Evolutionary conservation across 2,113 vertebrate species (phyloP), one percentile per base, ranked within the genome.

Genomic region (Cyprinus carpio): DNA sequence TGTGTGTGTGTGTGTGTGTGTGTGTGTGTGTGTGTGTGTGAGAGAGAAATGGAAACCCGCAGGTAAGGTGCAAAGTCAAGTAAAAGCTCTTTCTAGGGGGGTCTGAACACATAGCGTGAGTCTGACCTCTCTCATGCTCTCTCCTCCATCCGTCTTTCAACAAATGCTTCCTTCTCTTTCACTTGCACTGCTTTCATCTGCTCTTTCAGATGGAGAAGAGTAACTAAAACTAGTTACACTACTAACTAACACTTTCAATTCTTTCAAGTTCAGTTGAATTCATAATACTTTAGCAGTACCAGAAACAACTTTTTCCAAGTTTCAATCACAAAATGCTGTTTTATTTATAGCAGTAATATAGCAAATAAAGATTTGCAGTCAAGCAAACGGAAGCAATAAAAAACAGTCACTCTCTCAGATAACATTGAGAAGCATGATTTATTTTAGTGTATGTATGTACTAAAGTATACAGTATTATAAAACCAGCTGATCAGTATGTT

Each of bases 21-120:
- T 49, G 34, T 13, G 11, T 40, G 56, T 62, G 34, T 12, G 67
- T 11, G 54, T 78, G 56, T 77, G 23, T 34, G n/a, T 6, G 31
- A 0, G 20, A 54, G 27, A 8, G 72, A 49, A 40, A 84, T 0
- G 29, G 60, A 77, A 37, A 77, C 80, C 79, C 27, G 18, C 80
- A 67, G 80, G 64, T 81, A 51, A 69, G 46, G 43, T 89, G 85
- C 87, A 79, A 88, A 80, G 84, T 56, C 46, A 76, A 80, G 86
- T 91, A 91, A 92, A 89, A 90, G 90, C 90, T 89, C 85, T 65
- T 90, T 85, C 75, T 75, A 31, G 6, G 84, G 80, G 87, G 87
- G 85, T 88, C 65, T 86, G 91, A 92, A 92, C 86, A 90, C 92
- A 89, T 88, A 82, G 90, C 89, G 92, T 75, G 91, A 83, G 87